phyloP scores from a whole-genome alignment of 2,797 vertebrate species.

The Labroides dimidiatus region DNA sequence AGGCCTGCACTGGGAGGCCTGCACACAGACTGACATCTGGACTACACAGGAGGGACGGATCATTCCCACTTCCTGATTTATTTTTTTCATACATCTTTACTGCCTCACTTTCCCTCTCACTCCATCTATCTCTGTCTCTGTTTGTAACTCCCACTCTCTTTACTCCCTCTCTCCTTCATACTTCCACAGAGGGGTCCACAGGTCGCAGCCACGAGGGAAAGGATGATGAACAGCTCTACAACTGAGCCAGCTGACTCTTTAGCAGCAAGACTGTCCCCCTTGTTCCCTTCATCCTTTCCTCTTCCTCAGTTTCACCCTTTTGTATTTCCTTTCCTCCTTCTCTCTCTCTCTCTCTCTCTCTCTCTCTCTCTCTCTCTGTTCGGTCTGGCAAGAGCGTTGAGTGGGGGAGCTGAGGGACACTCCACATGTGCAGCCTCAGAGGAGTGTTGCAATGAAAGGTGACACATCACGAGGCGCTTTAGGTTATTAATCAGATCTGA shows the following conservation, averaged over 20 bases:
- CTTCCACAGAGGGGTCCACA: slow-evolving; percentile 60
- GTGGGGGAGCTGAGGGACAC: slow-evolving; percentile 44
- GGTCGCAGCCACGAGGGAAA: slow-evolving; percentile 71
- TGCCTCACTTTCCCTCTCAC: slow-evolving; percentile 51
- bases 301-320: slow-evolving; percentile 16
- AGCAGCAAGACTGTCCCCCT: slow-evolving; percentile 71
- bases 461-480: slow-evolving; percentile 77
- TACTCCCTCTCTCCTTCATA: slow-evolving; percentile 25
- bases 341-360: slow-evolving; percentile 56
- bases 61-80: slow-evolving; percentile 48
- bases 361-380: slow-evolving; percentile 34
- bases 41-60: slow-evolving; percentile 80
- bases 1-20: slow-evolving; percentile 77
- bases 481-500: slow-evolving; percentile 82
- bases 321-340: slow-evolving; percentile 4
- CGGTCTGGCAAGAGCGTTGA: slow-evolving; percentile 37
- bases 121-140: slow-evolving; percentile 62
- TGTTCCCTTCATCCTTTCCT: slow-evolving; percentile 59
- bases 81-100: slow-evolving; percentile 31
- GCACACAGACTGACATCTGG: slow-evolving; percentile 82
- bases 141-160: slow-evolving; percentile 49
- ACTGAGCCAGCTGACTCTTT: slow-evolving; percentile 82
- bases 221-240: slow-evolving; percentile 80
- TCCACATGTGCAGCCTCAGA: slow-evolving; percentile 44
- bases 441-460: slow-evolving; percentile 55